Base-by-base conservation (phyloP, 1,140 invertebrate genomes). In the Gyrodactylus salaris region DNA sequence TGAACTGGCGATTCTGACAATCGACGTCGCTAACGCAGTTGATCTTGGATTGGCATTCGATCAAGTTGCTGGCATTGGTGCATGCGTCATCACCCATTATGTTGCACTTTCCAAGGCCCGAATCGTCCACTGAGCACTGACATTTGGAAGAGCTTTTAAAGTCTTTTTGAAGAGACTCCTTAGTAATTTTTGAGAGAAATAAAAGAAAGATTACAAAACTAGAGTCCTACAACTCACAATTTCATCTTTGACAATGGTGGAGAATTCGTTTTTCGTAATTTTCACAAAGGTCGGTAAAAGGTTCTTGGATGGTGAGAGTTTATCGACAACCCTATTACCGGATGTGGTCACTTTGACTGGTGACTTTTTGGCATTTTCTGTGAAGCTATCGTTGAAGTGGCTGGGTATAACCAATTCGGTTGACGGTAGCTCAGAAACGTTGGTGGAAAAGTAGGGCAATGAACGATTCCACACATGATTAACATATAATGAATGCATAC, bases 1-100 rank as follows among this genome's bases (percentile, higher is more conserved):
- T 22, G 23, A 71, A 71, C 25, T 71, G 70, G 20, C 25, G 70
- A 71, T 71, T 71, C 26, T 22, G 20, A 26, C 70, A 71, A 24
- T 71, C 25, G 2, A 2, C 24, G 20, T 69, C 23, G 24, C 19
- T 69, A 2, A 25, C 19, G 26, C 70, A 71, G 2, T 71, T 24
- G 20, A 25, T 7, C 7, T 54, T 54, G 70, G 25, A 24, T 2
- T 24, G n/a, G 25, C 70, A 71, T 25, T 71, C 70, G 24, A 22
- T 22, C 26, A 24, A 24, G 20, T 71, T 71, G 70, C 21, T 21
- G 26, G 21, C 21, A 25, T 71, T 71, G 16, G 25, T 25, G n/a
- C 70, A 71, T 7, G 34, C 34, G n/a, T 7, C 7, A 54, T 54
- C 34, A n/a, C 34, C 34, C 34, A 54, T 54, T 16, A 54, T 54